These are phyloP conservation scores for Saccopteryx bilineata DNA, from an alignment of 2,113 vertebrate species.

Conservation along the genomic window DNA sequence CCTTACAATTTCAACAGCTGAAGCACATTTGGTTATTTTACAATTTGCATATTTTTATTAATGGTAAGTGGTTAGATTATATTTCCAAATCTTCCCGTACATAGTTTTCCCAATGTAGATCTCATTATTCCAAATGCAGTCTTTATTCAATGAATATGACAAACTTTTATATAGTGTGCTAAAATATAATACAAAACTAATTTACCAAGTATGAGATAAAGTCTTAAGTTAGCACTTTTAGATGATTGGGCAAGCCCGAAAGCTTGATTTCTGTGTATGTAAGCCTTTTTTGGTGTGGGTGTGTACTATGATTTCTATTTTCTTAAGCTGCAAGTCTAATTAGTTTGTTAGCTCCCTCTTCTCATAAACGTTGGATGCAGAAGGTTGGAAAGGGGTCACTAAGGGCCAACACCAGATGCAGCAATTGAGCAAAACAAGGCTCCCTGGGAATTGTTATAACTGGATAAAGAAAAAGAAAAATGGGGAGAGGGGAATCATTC, in stretches of 20 bases:
- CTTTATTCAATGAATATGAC: neutral
- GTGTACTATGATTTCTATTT: neutral
- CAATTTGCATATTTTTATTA: neutral
- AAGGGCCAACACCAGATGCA: neutral
- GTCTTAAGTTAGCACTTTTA: neutral
- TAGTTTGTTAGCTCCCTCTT: slow-evolving; percentile 37
- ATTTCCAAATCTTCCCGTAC: neutral
- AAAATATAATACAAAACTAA: slow-evolving; percentile 27
- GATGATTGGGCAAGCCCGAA: neutral
- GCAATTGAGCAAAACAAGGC: slow-evolving; percentile 36
- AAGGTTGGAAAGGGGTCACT: neutral
- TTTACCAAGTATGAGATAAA: neutral
- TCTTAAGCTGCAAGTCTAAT: slow-evolving; percentile 59
- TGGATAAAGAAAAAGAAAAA: neutral
- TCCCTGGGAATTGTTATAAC: neutral
- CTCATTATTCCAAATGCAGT: neutral
- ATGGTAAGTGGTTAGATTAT: neutral
- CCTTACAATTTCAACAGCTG: neutral
- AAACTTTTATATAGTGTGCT: neutral
- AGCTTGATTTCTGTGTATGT: neutral
- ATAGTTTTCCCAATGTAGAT: neutral
- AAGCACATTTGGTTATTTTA: neutral
- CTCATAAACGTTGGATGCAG: neutral
- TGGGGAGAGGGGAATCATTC: fast-evolving
- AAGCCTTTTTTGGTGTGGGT: neutral